phyloP scores from a whole-genome alignment of 2,113 vertebrate species.

The Chiloscyllium plagiosum region DNA sequence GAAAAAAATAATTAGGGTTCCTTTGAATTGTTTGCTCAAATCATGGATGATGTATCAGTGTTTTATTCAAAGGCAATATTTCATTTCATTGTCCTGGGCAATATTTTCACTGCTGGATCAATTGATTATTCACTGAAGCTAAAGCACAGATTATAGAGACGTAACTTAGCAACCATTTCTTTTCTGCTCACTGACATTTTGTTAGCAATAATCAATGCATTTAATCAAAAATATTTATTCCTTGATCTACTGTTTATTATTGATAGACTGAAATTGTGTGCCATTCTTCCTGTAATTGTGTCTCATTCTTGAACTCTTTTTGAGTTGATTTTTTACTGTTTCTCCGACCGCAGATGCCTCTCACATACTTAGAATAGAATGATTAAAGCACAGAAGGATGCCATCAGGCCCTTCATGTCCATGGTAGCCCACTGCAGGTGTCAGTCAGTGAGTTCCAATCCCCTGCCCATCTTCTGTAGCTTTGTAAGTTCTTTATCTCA shows the following conservation, averaged over 20 bases:
- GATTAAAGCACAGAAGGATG: not conserved
- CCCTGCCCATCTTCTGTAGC: not conserved
- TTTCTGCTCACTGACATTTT: not conserved
- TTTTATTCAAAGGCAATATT: not conserved
- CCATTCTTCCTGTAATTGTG: not conserved
- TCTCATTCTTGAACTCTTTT: not conserved
- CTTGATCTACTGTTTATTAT: not conserved
- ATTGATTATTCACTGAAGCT: slow-evolving; percentile 17
- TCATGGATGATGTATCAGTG: not conserved
- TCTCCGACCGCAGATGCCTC: not conserved
- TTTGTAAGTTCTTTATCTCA: not conserved
- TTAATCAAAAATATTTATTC: slow-evolving; percentile 1
- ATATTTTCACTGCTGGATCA: not conserved
- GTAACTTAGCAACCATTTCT: not conserved
- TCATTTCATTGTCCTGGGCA: not conserved
- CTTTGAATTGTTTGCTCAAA: not conserved
- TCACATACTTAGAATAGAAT: not conserved
- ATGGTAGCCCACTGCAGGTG: not conserved
- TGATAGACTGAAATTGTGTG: not conserved
- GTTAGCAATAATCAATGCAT: not conserved
- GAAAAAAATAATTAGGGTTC: not conserved
- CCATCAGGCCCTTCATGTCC: not conserved
- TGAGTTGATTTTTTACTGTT: not conserved
- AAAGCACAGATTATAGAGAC: not conserved
- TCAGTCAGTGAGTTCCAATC: not conserved